Evolutionary conservation across 2,113 vertebrate species (phyloP).

Genomic region (Etheostoma spectabile): DNA sequence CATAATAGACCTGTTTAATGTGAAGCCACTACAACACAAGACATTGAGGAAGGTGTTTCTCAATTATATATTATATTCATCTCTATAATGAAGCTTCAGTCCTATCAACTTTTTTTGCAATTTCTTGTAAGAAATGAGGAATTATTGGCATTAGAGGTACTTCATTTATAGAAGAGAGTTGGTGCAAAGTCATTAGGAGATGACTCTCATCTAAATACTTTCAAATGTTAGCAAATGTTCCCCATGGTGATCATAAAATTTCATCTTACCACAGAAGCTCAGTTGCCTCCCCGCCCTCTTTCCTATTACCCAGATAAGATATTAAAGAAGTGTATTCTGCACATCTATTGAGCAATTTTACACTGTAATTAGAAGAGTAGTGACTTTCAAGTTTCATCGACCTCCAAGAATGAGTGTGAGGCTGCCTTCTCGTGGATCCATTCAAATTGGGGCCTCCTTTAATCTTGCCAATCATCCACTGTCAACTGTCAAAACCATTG

Average conservation of each 20-base stretch:
- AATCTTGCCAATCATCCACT: constrained; percentile 61
- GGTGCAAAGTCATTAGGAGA: constrained; percentile 28
- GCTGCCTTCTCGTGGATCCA: constrained; percentile 36
- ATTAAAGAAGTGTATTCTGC: constrained; percentile 44
- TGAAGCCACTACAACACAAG: neutral
- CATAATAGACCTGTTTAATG: neutral
- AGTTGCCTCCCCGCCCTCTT: constrained; percentile 9
- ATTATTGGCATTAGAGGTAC: constrained; percentile 32
- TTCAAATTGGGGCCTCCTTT: constrained; percentile 50
- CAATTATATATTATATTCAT: neutral
- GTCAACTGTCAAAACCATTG: constrained; percentile 61
- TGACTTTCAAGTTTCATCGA: constrained; percentile 62
- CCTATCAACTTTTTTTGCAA: constrained; percentile 29
- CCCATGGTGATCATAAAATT: constrained; percentile 63
- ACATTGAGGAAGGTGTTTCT: neutral
- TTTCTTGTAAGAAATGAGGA: constrained; percentile 16
- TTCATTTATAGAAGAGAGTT: constrained; percentile 26
- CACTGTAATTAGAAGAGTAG: constrained; percentile 48
- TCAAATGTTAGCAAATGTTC: constrained; percentile 56
- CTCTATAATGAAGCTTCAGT: neutral
- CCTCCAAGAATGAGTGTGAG: constrained; percentile 44
- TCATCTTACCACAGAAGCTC: constrained; percentile 23
- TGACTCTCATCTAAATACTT: constrained; percentile 44
- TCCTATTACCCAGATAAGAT: constrained; percentile 17
- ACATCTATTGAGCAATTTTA: constrained; percentile 49